Conservation (phyloP, 2,888 invertebrate genomes). For the Smittia aterrima region DNA sequence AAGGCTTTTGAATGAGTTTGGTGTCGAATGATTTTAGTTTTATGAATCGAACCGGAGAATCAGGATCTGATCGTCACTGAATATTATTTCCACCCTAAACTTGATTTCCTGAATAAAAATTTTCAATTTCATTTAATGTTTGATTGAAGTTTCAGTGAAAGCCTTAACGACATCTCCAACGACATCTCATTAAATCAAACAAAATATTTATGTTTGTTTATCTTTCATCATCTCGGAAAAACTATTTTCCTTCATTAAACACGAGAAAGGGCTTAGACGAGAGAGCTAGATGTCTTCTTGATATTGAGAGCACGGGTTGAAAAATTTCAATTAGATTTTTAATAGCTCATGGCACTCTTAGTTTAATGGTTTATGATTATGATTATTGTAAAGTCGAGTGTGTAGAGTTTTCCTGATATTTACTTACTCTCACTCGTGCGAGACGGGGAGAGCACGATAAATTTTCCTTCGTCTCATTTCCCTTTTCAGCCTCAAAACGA, state of each 20-base stretch:
- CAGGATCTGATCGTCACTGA: neutral
- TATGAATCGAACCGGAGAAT: constrained; percentile 14
- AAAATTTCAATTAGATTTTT: constrained; percentile 40
- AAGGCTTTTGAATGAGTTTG: neutral
- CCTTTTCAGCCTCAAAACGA: neutral
- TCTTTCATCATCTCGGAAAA: too few relatives aligned
- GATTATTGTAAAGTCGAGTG: constrained; percentile 16
- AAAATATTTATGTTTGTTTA: neutral
- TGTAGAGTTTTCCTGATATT: constrained; percentile 2
- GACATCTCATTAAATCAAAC: constrained; percentile 11
- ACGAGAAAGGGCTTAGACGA: neutral
- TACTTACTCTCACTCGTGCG: neutral
- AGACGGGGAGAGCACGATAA: neutral
- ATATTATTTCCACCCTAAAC: too few relatives aligned
- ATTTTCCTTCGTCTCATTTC: neutral
- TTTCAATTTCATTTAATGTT: too few relatives aligned
- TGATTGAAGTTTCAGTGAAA: too few relatives aligned
- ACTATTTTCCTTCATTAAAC: neutral
- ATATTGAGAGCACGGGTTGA: neutral
- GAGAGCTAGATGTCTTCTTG: neutral
- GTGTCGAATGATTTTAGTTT: neutral
- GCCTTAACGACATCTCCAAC: too few relatives aligned
- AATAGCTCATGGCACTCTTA: constrained; percentile 14
- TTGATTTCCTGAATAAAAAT: too few relatives aligned
- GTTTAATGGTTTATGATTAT: constrained; percentile 31